These are phyloP conservation scores for Chondrosia reniformis DNA, from an alignment of 37 sponge, comb jelly and placozoan genomes.

Conservation along the genomic window DNA sequence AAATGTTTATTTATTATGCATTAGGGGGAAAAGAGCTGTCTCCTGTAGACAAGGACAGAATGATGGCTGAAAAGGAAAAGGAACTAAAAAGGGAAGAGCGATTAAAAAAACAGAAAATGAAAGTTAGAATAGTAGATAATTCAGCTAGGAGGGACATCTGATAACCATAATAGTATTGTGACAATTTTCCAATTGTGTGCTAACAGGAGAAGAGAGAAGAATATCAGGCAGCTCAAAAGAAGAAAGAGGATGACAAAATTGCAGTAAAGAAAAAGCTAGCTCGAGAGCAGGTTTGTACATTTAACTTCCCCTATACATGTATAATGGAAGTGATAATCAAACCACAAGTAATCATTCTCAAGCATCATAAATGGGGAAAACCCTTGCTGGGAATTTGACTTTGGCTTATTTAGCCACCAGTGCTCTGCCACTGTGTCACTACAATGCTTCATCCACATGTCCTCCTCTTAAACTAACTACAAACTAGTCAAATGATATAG, in stretches of 20 bases:
- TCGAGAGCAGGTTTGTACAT: constrained; percentile 43
- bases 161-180: background rate
- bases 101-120: background rate
- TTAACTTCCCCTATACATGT: no score
- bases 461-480: no score
- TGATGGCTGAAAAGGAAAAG: background rate
- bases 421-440: no score
- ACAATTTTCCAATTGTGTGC: background rate
- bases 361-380: no score
- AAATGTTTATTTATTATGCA: background rate
- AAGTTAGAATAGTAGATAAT: background rate
- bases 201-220: constrained; percentile 55
- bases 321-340: no score
- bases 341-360: no score
- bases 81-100: background rate
- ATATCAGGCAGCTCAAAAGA: background rate
- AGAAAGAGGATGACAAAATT: constrained; percentile 40
- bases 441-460: no score
- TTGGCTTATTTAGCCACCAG: no score
- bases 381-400: no score
- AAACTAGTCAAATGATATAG: no score
- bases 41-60: background rate
- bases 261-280: constrained; percentile 37
- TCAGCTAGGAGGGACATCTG: background rate
- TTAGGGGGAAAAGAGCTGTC: background rate